A percentile compares a stretch with the other conserved stretches of the same genome.
phyloP scores from a whole-genome alignment of 1,140 invertebrate genomes.

The Brachionus koreanus region DNA sequence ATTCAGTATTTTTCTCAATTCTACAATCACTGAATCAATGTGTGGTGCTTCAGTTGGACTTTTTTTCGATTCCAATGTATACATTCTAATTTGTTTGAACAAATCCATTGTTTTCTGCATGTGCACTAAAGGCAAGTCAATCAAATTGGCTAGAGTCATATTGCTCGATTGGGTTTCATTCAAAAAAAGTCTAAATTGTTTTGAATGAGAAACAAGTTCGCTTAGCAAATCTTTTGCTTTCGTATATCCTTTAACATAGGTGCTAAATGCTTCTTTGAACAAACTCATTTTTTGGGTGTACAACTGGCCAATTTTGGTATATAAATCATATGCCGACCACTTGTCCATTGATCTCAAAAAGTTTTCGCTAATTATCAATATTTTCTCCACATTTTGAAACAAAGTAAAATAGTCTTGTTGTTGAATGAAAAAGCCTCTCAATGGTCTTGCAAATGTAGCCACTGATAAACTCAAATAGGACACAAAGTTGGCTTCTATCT shows the following conservation, averaged over 20 bases:
- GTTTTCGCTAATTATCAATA: conserved; percentile 29
- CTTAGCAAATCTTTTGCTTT: not conserved
- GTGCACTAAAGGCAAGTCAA: conserved; percentile 37
- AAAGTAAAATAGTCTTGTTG: conserved; percentile 43
- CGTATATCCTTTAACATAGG: conserved; percentile 20
- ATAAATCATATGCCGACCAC: conserved; percentile 40
- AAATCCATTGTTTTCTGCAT: conserved; percentile 41
- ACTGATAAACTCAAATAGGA: conserved; percentile 14
- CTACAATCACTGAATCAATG: conserved; percentile 43
- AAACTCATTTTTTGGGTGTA: conserved; percentile 41
- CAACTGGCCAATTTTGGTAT: conserved; percentile 38
- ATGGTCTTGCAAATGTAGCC: conserved; percentile 3
- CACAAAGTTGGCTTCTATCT: conserved; percentile 32
- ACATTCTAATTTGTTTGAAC: conserved; percentile 36
- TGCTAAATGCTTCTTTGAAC: conserved; percentile 34
- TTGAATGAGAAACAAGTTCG: conserved; percentile 20
- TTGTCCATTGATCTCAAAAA: conserved; percentile 43
- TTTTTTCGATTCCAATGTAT: not conserved
- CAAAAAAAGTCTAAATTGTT: conserved; percentile 26
- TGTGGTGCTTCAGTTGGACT: conserved; percentile 27
- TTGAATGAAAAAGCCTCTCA: conserved; percentile 38
- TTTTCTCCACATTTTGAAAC: conserved; percentile 41
- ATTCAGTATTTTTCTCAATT: conserved; percentile 32
- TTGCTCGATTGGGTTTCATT: not conserved
- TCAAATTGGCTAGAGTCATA: conserved; percentile 18